Percentiles rank a stretch among this genome's conserved stretches.
Conservation (phyloP, 2,113 vertebrate species). For the Larimichthys polyactis region DNA sequence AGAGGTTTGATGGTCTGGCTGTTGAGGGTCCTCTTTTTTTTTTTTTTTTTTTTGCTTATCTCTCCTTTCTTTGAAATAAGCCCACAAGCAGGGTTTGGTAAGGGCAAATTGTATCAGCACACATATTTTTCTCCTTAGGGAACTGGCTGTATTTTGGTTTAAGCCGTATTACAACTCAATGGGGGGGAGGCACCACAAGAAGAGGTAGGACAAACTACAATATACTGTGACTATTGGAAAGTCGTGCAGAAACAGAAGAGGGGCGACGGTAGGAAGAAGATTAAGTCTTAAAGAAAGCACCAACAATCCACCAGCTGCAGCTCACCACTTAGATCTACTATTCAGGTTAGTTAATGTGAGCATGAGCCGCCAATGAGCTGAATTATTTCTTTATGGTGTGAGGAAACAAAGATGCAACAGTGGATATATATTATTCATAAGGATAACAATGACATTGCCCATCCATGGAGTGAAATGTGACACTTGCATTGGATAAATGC, state of each 20-base stretch:
- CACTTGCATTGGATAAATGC: conserved; percentile 49
- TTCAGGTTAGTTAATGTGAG: conserved; percentile 40
- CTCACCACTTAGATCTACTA: conserved; percentile 15
- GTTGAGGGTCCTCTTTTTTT: conserved; percentile 13
- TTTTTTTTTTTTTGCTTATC: conserved; percentile 38
- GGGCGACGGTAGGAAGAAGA: not conserved
- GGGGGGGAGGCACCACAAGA: not conserved
- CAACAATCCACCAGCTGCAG: conserved; percentile 4
- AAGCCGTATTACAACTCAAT: conserved; percentile 17
- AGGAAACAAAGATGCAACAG: not conserved
- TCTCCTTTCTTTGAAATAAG: conserved; percentile 43
- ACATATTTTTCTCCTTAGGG: conserved; percentile 25
- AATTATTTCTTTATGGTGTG: conserved; percentile 40
- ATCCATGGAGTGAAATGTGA: conserved; percentile 50
- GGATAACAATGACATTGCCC: conserved; percentile 52
- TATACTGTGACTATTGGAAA: conserved; percentile 7
- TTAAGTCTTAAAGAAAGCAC: conserved; percentile 23
- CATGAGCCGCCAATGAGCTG: not conserved
- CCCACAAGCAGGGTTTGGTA: conserved; percentile 2
- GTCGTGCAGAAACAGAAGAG: conserved; percentile 13
- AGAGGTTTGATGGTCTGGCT: conserved; percentile 25
- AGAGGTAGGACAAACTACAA: not conserved
- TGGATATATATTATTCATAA: conserved; percentile 47
- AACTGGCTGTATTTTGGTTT: conserved; percentile 28
- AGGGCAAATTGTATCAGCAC: conserved; percentile 29